phyloP scores from a whole-genome alignment of 2,797 vertebrate genomes.

The Pitangus sulphuratus region DNA sequence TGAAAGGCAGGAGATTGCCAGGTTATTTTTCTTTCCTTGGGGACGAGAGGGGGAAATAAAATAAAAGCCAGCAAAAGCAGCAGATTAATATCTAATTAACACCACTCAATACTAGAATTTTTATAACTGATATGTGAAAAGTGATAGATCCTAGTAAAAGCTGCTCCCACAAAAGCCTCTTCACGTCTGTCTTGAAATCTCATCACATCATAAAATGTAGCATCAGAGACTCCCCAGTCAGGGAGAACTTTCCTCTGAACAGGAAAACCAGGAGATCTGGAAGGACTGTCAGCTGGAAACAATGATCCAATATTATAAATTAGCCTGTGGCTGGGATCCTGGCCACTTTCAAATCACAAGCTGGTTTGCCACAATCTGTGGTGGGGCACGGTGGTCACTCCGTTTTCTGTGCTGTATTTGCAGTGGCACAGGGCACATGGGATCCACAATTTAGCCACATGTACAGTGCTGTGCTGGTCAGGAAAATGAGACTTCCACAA shows the following conservation, averaged over 20 bases:
- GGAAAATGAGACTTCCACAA: rapidly evolving
- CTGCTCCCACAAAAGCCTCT: background rate
- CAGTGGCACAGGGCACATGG: background rate
- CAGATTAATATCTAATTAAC: constrained; percentile 15
- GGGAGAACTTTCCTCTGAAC: background rate
- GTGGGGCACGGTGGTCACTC: background rate
- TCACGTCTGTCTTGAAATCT: background rate
- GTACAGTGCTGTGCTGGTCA: background rate
- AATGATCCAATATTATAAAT: background rate
- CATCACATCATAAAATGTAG: background rate
- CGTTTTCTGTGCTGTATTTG: background rate
- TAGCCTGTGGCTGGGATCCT: background rate
- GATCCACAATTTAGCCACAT: background rate
- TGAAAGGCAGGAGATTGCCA: constrained; percentile 55
- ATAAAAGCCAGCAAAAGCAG: constrained; percentile 2
- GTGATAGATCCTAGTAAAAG: background rate
- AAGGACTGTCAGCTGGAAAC: background rate
- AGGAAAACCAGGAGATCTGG: background rate
- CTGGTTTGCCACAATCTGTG: background rate
- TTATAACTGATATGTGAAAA: background rate
- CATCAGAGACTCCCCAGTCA: background rate
- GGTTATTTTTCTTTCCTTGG: constrained; percentile 42
- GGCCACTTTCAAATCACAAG: background rate
- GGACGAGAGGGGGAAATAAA: background rate
- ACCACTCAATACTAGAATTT: background rate